Base-by-base conservation (phyloP, 2,797 vertebrate species). In the Sebastes kiyomatsui region DNA sequence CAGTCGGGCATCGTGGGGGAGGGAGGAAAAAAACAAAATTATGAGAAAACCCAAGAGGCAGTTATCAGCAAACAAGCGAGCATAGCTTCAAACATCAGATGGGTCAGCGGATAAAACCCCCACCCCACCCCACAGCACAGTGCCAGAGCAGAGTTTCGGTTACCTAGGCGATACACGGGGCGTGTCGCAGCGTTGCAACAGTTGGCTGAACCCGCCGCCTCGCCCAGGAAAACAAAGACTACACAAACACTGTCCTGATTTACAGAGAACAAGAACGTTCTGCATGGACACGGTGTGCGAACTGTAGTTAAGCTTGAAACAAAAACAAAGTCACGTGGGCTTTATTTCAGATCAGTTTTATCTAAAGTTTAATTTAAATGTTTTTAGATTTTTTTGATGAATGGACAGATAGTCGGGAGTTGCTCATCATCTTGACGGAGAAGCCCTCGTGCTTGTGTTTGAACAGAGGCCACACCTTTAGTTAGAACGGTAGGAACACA, bases 171-270 rank as follows among this genome's bases (percentile, higher is more conserved):
- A 94, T 88, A 49, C 16, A 67, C 35, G 7, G 90, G 92, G 93
- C 6, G 92, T 92, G 92, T 93, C 79, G n/a, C 78, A 64, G 81
- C 81, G 81, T 89, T 92, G 80, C 81, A 91, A 90, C 87, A 87
- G 89, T 91, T 90, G 89, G 75, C 90, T 91, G 90, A 91, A 88
- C 76, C 64, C 72, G 1, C 22, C 73, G 92, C 88, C 90, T 90
- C 86, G 69, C 91, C 90, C 90, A 78, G 81, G 77, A 82, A 90
- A 83, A 92, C 87, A 91, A 91, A 92, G 84, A 75, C 84, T 78
- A 68, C 86, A 87, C 88, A 90, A 91, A 89, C 81, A 80, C 83
- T 49, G 79, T 33, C 80, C 74, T 83, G 86, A 90, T 88, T 89
- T 90, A 79, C 82, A 72, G 80, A 81, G 70, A 88, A 75, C 70